Conservation (phyloP, 2,797 vertebrate genomes). For the Neoniphon sammara region DNA sequence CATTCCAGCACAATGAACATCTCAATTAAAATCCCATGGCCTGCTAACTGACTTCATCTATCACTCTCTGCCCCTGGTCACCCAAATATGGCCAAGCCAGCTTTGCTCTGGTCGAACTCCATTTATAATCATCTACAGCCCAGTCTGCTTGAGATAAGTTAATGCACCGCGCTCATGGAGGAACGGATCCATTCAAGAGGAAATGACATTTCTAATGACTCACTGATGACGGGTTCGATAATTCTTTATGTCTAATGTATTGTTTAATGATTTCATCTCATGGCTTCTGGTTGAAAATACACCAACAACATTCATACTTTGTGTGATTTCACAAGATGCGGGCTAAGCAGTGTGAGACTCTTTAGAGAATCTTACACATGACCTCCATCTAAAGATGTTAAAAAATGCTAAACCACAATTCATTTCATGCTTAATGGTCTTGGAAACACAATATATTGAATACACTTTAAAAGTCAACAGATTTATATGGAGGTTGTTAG, state of each 20-base stretch:
- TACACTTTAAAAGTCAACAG: neutral
- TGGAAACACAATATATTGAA: neutral
- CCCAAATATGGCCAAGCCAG: conserved; percentile 40
- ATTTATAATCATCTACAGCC: conserved; percentile 55
- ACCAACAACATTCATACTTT: neutral
- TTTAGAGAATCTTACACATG: neutral
- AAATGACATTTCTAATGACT: conserved; percentile 38
- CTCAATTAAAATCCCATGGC: conserved; percentile 72
- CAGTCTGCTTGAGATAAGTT: conserved; percentile 30
- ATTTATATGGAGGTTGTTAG: neutral
- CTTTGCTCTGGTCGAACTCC: conserved; percentile 48
- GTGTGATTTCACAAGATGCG: neutral
- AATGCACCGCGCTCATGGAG: conserved; percentile 45
- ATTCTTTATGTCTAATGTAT: conserved; percentile 11
- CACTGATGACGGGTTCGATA: conserved; percentile 40
- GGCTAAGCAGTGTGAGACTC: neutral
- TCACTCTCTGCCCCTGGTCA: conserved; percentile 55
- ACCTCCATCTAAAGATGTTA: neutral
- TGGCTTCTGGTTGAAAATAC: neutral
- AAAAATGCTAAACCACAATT: neutral
- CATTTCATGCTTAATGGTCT: neutral
- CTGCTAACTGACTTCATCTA: conserved; percentile 66
- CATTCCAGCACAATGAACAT: conserved; percentile 65
- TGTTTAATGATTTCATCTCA: conserved; percentile 3
- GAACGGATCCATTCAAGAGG: conserved; percentile 36